Evolutionary conservation across 2,888 invertebrate species (phyloP), one percentile per base, ranked within the genome.

Genomic region (Sialis lutaria): DNA sequence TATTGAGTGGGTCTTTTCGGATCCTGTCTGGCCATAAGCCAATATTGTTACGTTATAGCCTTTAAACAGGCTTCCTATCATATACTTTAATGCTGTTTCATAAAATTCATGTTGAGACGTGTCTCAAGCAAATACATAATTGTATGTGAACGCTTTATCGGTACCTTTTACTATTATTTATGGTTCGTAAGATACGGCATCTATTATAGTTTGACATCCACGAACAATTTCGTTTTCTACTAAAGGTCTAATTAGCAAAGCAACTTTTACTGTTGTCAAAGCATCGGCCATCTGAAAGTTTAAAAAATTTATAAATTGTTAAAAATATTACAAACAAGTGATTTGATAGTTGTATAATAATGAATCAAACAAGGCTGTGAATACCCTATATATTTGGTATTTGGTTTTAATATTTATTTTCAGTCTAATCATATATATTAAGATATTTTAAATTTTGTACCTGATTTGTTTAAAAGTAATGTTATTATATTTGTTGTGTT

Each of bases 11-110:
- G 93, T 95, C 64, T 95, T 95, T 0, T 95, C 92, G 39, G 90
- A 90, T 1, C 90, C 93, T 0, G 95, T 95, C 65, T 95, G 93
- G 0, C 95, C 95, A 64, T 95, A 95, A 0, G 95, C 93, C 46
- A 95, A 62, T 48, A 95, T 87, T 4, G 93, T 95, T 0, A 90
- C 84, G 72, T 95, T 95, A 59, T 87, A 95, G 0, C 91, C 88
- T 71, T 82, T 75, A 60, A 90, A 87, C n/a, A 91, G 67, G 57
- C 78, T 82, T 3, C 70, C 67, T 22, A 92, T 70, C 51, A 90
- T 74, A 9, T 73, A 70, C 53, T 76, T 72, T 0, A 90, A 82
- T 7, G 85, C 77, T 22, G 69, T 72, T 32, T 78, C 70, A 61
- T 90, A 92, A 40, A 92, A 76, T 37, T 75, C 68, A 42, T 75